These are phyloP conservation scores for Edolisoma coerulescens DNA, from an alignment of 2,113 vertebrate species.

Conservation along the genomic window DNA sequence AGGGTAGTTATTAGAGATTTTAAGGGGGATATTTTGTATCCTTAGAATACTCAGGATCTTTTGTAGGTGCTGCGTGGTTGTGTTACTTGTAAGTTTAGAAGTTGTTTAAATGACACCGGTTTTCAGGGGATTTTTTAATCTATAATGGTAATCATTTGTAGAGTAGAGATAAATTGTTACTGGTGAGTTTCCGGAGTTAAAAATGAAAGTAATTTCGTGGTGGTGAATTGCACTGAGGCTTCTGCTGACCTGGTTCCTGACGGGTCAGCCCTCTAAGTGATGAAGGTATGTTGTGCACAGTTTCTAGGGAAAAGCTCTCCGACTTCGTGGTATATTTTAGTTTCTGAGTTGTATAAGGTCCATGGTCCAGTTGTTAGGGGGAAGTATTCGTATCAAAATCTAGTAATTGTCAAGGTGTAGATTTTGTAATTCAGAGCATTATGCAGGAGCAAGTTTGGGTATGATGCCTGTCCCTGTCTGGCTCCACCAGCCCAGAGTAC, in stretches of 20 bases:
- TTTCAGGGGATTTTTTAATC: not conserved
- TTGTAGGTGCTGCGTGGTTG: accelerated
- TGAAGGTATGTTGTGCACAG: not conserved
- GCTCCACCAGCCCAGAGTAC: not conserved
- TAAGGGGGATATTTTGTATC: not conserved
- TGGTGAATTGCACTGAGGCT: not conserved
- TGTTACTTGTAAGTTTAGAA: not conserved
- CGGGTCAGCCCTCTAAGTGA: not conserved
- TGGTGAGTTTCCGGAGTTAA: not conserved
- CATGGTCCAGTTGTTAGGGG: not conserved
- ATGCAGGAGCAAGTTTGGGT: not conserved
- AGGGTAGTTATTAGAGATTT: not conserved
- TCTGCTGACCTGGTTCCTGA: not conserved
- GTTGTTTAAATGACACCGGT: not conserved
- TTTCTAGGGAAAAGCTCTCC: not conserved
- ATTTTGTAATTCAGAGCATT: not conserved
- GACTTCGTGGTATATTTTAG: not conserved
- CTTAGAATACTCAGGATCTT: not conserved
- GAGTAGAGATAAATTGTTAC: not conserved
- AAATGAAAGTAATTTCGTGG: not conserved
- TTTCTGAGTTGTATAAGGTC: not conserved
- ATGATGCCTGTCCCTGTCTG: accelerated
- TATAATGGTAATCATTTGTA: not conserved
- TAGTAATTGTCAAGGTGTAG: not conserved
- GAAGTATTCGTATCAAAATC: not conserved